phyloP scores from a whole-genome alignment of 1,140 invertebrate genomes.

The Brachionus angularis region DNA sequence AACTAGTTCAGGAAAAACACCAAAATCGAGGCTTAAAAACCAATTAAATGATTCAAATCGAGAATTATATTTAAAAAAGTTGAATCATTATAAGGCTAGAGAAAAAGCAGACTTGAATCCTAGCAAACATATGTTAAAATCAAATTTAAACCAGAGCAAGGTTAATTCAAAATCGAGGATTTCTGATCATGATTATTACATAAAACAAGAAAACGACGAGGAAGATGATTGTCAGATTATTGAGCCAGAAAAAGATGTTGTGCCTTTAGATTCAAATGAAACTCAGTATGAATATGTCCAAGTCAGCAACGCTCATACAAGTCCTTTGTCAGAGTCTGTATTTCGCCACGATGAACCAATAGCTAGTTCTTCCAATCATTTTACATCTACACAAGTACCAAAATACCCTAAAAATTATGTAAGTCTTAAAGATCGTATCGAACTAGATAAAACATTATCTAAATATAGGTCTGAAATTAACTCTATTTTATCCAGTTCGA shows the following conservation, averaged over 20 bases:
- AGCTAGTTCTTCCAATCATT: not conserved
- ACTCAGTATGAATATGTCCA: slow-evolving; percentile 30
- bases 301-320: slow-evolving; percentile 20
- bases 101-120: slow-evolving; percentile 35
- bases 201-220: not conserved
- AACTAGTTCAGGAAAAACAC: too few relatives aligned
- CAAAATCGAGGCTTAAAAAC: not conserved
- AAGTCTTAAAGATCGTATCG: slow-evolving; percentile 14
- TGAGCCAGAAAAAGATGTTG: not conserved
- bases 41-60: slow-evolving; percentile 14
- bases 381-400: not conserved
- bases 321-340: not conserved
- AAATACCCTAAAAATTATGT: not conserved
- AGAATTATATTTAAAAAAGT: slow-evolving; percentile 16
- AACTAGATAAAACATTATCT: slow-evolving; percentile 19
- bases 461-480: slow-evolving; percentile 39
- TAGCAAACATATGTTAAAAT: slow-evolving; percentile 18
- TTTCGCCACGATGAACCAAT: not conserved
- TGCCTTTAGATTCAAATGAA: slow-evolving; percentile 14
- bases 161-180: not conserved
- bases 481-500: slow-evolving; percentile 8
- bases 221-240: slow-evolving; percentile 6
- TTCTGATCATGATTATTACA: not conserved
- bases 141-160: not conserved
- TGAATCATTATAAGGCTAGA: slow-evolving; percentile 23